phyloP scores from a whole-genome alignment of 2,113 vertebrate species.

The Trinectes maculatus region DNA sequence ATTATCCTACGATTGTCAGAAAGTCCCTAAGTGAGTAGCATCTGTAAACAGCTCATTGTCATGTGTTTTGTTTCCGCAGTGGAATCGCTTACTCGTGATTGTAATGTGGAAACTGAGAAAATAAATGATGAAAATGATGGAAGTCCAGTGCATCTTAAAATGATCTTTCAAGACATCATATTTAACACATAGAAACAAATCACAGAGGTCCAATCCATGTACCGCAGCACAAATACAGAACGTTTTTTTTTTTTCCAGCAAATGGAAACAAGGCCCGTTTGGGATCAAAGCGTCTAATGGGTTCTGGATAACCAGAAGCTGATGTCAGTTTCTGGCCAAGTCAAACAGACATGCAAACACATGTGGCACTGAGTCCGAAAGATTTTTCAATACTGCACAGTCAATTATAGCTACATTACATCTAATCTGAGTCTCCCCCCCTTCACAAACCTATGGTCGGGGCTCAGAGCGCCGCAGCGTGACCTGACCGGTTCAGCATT shows the following conservation, averaged over 20 bases:
- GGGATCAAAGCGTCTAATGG: conserved; percentile 87
- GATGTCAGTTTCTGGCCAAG: conserved; percentile 86
- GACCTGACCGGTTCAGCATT: neutral
- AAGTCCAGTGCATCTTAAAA: conserved; percentile 66
- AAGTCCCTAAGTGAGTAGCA: conserved; percentile 8
- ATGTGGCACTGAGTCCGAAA: conserved; percentile 76
- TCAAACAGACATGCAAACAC: conserved; percentile 89
- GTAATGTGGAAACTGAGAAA: conserved; percentile 37
- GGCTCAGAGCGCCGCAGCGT: conserved; percentile 15
- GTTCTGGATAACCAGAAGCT: conserved; percentile 87
- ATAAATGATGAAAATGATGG: conserved; percentile 30
- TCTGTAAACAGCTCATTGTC: conserved; percentile 31
- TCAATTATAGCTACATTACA: conserved; percentile 62
- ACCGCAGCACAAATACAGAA: conserved; percentile 84
- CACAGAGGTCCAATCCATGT: conserved; percentile 76
- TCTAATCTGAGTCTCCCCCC: conserved; percentile 25
- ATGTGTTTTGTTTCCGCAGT: conserved; percentile 33
- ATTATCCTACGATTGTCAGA: conserved; percentile 27
- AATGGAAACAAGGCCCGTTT: conserved; percentile 86
- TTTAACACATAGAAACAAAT: conserved; percentile 84
- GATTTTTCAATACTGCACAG: conserved; percentile 71
- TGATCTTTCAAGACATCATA: conserved; percentile 83
- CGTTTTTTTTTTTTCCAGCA: conserved; percentile 80
- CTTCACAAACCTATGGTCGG: neutral
- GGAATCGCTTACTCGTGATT: conserved; percentile 70